phyloP scores from a whole-genome alignment of 2,113 vertebrate genomes.

The Noturus placidus region DNA sequence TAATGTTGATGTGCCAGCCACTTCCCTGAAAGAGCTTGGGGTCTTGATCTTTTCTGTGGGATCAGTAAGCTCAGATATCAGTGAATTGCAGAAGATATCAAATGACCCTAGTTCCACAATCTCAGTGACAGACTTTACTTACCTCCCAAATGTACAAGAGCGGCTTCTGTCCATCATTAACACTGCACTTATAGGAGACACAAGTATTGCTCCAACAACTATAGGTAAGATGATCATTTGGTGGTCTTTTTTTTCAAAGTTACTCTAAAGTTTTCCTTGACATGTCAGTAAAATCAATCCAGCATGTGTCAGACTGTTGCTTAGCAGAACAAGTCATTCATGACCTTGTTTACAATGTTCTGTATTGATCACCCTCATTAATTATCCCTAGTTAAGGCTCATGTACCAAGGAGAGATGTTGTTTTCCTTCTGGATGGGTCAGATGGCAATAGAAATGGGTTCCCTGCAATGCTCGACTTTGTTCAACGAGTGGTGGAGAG shows the following conservation, averaged over 20 bases:
- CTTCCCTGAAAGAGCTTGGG: conserved; percentile 55
- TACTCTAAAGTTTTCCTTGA: neutral
- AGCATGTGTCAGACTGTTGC: conserved; percentile 33
- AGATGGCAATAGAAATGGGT: conserved; percentile 52
- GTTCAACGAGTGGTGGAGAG: conserved; percentile 55
- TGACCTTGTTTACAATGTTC: neutral
- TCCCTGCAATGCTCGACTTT: conserved; percentile 53
- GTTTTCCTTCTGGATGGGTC: conserved; percentile 57
- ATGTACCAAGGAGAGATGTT: conserved; percentile 41
- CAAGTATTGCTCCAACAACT: neutral
- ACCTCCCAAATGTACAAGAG: conserved; percentile 51
- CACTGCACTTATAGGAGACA: neutral
- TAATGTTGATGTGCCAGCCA: conserved; percentile 42
- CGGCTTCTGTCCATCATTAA: conserved; percentile 34
- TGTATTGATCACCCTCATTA: neutral
- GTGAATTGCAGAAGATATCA: conserved; percentile 56
- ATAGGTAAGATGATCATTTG: neutral
- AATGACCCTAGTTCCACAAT: conserved; percentile 45
- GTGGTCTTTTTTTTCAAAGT: neutral
- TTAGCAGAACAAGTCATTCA: neutral
- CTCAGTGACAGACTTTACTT: conserved; percentile 51
- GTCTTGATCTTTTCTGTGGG: conserved; percentile 50
- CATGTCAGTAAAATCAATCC: neutral
- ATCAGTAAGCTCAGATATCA: conserved; percentile 59
- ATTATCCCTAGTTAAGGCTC: conserved; percentile 1